Percentiles rank a stretch among this genome's conserved stretches.
Evolutionary conservation across 2,888 invertebrate species (phyloP).

Genomic region (Aporophyla lueneburgensis): DNA sequence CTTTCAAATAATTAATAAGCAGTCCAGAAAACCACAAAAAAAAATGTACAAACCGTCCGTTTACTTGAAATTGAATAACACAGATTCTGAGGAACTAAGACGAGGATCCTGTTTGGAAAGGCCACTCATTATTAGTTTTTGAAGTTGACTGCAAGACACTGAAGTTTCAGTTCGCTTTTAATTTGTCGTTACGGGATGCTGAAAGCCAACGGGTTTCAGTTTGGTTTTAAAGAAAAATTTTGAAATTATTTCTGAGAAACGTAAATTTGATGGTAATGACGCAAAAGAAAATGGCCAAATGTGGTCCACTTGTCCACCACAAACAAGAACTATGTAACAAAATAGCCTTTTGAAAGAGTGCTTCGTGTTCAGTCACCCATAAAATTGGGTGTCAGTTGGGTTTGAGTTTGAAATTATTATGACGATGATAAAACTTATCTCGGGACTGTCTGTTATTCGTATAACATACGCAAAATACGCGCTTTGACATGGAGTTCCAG

Average conservation of each 20-base stretch:
- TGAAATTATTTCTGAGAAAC: not conserved
- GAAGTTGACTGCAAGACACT: not conserved
- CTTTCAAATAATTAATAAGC: too few relatives aligned
- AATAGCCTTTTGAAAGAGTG: too few relatives aligned
- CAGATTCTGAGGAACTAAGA: slow-evolving; percentile 14
- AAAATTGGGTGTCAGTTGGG: not conserved
- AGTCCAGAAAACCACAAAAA: too few relatives aligned
- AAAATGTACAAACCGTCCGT: too few relatives aligned
- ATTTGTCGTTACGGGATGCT: not conserved
- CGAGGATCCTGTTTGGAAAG: slow-evolving; percentile 10
- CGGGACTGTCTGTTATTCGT: not conserved
- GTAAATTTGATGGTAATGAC: not conserved
- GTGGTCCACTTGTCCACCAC: not conserved
- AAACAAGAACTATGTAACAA: too few relatives aligned
- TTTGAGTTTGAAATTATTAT: too few relatives aligned
- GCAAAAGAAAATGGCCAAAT: not conserved
- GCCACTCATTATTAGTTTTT: slow-evolving; percentile 15
- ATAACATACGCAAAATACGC: too few relatives aligned
- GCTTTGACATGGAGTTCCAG: too few relatives aligned
- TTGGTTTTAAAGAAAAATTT: not conserved
- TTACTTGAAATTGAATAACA: not conserved
- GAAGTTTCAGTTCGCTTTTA: not conserved
- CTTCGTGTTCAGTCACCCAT: not conserved
- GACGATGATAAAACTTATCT: not conserved
- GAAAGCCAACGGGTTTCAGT: slow-evolving; percentile 8